phyloP scores from a whole-genome alignment of 2,113 vertebrate genomes.

The Thamnaconus septentrionalis region DNA sequence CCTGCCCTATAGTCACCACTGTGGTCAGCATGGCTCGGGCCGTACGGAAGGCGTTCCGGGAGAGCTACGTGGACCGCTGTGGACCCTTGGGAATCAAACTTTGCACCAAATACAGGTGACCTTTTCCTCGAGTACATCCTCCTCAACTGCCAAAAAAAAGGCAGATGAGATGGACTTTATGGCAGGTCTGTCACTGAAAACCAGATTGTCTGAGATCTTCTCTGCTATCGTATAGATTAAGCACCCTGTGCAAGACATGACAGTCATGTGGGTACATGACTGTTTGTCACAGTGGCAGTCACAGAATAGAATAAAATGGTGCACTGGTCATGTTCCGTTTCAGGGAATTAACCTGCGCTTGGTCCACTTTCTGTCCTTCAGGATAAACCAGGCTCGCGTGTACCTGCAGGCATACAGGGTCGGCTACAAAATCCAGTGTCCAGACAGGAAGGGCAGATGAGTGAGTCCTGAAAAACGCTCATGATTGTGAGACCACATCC shows the following conservation, averaged over 20 bases:
- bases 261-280: no score
- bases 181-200: no score
- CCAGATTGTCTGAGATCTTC: no score
- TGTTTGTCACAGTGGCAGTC: no score
- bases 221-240: no score
- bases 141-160: not conserved
- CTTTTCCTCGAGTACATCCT: not conserved
- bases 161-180: no score
- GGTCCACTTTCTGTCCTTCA: slow-evolving; percentile 23
- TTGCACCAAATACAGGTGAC: slow-evolving; percentile 83
- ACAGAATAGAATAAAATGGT: no score
- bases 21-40: slow-evolving; percentile 79
- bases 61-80: slow-evolving; percentile 82
- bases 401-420: slow-evolving; percentile 83
- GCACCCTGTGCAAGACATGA: no score
- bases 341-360: no score
- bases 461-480: not conserved
- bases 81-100: slow-evolving; percentile 79
- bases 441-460: slow-evolving; percentile 58
- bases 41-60: slow-evolving; percentile 74
- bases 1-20: slow-evolving; percentile 78
- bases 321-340: no score
- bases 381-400: slow-evolving; percentile 82
- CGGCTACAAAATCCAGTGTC: slow-evolving; percentile 82
- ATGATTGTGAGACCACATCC: not conserved